Base-by-base conservation (phyloP, 2,888 invertebrate species). In the Acheta domesticus region DNA sequence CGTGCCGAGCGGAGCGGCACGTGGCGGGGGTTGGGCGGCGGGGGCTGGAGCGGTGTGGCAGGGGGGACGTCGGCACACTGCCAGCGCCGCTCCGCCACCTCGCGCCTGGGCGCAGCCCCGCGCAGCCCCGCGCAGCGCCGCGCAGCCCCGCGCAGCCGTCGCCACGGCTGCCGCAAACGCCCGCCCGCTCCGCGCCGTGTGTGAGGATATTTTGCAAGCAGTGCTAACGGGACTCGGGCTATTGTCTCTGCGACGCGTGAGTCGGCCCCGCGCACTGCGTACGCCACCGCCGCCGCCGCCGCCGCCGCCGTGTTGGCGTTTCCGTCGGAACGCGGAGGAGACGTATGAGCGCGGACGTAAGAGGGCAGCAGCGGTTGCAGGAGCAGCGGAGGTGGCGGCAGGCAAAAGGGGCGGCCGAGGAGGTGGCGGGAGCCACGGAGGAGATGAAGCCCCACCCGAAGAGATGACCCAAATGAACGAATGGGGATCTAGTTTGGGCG, bases 201-300 rank as follows among this genome's bases (percentile, higher is more conserved):
- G 62, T n/a, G 62, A 62, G 62, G n/a, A 62, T 62, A 62, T 62
- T 62, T 62, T 62, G 62, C 62, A 62, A 62, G 14, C 62, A 62
- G 62, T 62, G 62, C 62, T 62, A 62, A 62, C 62, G 62, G 62
- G 62, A 62, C 62, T 62, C 62, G 16, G 14, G 16, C 62, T 62
- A 62, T 62, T 62, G 62, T 62, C 62, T 62, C 5, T 62, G n/a
- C 36, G 62, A 62, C 62, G 62, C 36, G 36, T 36, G 36, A 36
- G 36, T 36, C 36, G 36, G 36, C 36, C 36, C 36, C 36, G 36
- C 36, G 36, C 36, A 4, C 36, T 36, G 36, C 36, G 36, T 36
- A 36, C 36, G 36, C 36, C 36, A 8, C 36, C 36, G 36, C 36
- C 36, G 36, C 36, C 36, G 36, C 36, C 36, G 36, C 36, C 36